These are phyloP conservation scores for Tenthredo scrophulariae DNA, from an alignment of 2,888 invertebrate genomes.

Conservation along the genomic window DNA sequence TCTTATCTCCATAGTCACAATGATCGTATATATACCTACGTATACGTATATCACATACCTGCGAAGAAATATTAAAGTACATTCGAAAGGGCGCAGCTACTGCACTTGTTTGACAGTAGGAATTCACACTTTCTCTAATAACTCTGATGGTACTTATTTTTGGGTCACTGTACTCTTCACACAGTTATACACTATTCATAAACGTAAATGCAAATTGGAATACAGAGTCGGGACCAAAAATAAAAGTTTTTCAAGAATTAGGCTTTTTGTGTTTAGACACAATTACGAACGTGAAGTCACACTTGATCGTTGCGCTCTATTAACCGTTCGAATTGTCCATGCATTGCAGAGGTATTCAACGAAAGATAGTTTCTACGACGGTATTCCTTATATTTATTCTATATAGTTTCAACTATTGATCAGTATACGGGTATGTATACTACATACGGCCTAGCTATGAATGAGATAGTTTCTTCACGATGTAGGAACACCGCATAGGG, in stretches of 20 bases:
- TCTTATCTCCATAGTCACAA: conserved; percentile 27
- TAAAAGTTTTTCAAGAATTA: neutral
- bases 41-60: neutral
- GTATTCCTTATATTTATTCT: neutral
- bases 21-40: neutral
- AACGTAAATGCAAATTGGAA: neutral
- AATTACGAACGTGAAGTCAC: neutral
- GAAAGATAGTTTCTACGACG: neutral
- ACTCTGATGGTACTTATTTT: neutral
- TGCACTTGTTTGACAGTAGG: conserved; percentile 20
- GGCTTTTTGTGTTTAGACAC: neutral
- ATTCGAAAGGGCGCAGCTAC: conserved; percentile 3
- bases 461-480: neutral
- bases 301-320: conserved; percentile 23
- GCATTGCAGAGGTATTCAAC: neutral
- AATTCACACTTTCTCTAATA: conserved; percentile 38
- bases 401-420: neutral
- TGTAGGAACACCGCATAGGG: neutral
- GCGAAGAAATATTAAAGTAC: neutral
- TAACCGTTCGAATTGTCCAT: conserved; percentile 23
- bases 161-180: conserved; percentile 5
- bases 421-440: neutral
- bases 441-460: neutral
- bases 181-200: neutral
- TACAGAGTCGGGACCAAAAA: neutral